These are phyloP conservation scores for Rhadinocentrus ornatus DNA, from an alignment of 2,797 vertebrate species.

Conservation along the genomic window DNA sequence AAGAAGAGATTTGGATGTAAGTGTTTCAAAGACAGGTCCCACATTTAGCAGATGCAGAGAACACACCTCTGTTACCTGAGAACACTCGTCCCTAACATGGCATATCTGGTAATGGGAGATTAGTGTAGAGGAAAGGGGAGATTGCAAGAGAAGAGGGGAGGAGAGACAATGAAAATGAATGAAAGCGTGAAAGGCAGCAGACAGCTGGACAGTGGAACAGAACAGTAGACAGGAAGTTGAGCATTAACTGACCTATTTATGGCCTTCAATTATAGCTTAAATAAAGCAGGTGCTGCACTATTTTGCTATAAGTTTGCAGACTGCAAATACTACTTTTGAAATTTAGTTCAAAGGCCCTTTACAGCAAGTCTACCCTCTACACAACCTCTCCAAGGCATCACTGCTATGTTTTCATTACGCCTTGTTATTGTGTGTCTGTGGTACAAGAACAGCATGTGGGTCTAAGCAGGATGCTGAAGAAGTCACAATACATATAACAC, in stretches of 20 bases:
- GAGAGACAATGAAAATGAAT: conserved; percentile 36
- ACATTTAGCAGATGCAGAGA: conserved; percentile 49
- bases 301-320: conserved; percentile 9
- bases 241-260: conserved; percentile 29
- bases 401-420: background rate
- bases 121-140: conserved; percentile 32
- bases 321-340: background rate
- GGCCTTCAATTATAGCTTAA: conserved; percentile 9
- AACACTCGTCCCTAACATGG: conserved; percentile 59
- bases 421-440: background rate
- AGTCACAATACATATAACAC: background rate
- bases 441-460: background rate
- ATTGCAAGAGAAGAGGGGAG: conserved; percentile 33
- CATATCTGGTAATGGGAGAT: conserved; percentile 69
- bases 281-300: conserved; percentile 3
- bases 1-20: conserved; percentile 46
- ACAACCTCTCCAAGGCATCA: background rate
- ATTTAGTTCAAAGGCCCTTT: background rate
- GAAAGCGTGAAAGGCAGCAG: conserved; percentile 34
- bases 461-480: background rate
- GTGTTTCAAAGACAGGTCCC: conserved; percentile 51
- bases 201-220: conserved; percentile 27
- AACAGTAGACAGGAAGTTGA: conserved; percentile 30
- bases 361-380: background rate
- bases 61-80: conserved; percentile 50